Evolutionary conservation across 2,113 vertebrate genomes (phyloP).

Genomic region (Orcinus orca): DNA sequence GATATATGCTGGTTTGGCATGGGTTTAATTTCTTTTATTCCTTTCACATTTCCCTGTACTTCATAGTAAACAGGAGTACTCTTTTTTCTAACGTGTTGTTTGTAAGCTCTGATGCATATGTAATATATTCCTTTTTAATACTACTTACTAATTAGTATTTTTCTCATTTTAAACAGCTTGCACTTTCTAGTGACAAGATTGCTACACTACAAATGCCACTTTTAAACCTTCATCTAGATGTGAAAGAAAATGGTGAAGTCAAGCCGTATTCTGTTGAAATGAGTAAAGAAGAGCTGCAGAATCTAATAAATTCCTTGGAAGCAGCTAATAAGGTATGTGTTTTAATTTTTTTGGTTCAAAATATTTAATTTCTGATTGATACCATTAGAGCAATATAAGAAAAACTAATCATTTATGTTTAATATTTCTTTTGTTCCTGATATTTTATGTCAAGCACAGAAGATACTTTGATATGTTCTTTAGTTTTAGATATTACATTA

Average conservation of each 20-base stretch:
- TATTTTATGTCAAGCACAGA: background rate
- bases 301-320: slow-evolving; percentile 91
- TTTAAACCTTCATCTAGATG: slow-evolving; percentile 91
- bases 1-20: background rate
- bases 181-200: slow-evolving; percentile 96
- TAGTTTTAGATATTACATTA: background rate
- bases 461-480: background rate
- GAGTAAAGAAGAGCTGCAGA: slow-evolving; percentile 93
- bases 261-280: slow-evolving; percentile 91
- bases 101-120: background rate
- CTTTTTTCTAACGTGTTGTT: background rate
- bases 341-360: background rate
- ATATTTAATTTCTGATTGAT: background rate
- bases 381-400: background rate
- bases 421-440: background rate
- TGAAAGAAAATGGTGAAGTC: slow-evolving; percentile 87
- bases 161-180: slow-evolving; percentile 84
- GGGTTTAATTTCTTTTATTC: background rate
- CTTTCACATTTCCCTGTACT: background rate
- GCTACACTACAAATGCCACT: slow-evolving; percentile 93
- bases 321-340: slow-evolving; percentile 93
- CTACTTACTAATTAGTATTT: background rate
- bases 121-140: background rate
- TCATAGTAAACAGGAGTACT: background rate
- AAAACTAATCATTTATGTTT: background rate